These are phyloP conservation scores for Dasypolia templi DNA, from an alignment of 2,888 invertebrate species.

Conservation along the genomic window DNA sequence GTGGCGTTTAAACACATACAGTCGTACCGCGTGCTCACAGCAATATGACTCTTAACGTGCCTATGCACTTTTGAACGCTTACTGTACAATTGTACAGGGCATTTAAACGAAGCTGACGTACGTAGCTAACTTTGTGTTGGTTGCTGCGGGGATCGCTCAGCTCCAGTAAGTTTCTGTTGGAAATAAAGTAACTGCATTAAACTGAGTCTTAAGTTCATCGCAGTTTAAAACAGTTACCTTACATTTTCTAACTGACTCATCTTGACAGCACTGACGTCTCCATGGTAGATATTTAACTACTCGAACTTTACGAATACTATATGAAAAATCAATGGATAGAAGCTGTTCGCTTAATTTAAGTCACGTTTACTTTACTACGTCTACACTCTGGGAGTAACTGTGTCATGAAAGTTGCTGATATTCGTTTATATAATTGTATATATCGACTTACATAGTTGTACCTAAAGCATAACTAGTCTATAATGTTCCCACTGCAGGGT, in stretches of 20 bases:
- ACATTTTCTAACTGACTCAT: not conserved
- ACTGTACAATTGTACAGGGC: no score
- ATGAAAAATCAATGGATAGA: not conserved
- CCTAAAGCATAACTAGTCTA: not conserved
- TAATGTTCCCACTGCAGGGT: not conserved
- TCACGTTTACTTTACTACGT: not conserved
- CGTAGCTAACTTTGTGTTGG: no score
- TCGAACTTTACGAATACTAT: not conserved
- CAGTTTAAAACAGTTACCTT: conserved; percentile 4
- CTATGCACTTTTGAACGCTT: no score
- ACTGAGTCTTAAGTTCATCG: conserved; percentile 18
- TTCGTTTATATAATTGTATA: no score
- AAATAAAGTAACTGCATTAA: conserved; percentile 23
- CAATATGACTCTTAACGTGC: no score
- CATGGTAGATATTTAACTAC: not conserved
- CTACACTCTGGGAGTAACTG: not conserved
- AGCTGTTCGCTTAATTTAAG: not conserved
- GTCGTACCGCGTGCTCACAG: no score
- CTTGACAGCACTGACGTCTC: not conserved
- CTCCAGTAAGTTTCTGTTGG: not conserved
- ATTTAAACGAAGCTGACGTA: not conserved
- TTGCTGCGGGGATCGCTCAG: not conserved
- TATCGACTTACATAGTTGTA: not conserved
- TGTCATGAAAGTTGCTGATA: not conserved
- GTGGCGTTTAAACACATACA: no score